A percentile compares a stretch with the other conserved stretches of the same genome.
These are phyloP conservation scores for Seira musarum DNA, from an alignment of 2,888 invertebrate species.

Conservation along the genomic window DNA sequence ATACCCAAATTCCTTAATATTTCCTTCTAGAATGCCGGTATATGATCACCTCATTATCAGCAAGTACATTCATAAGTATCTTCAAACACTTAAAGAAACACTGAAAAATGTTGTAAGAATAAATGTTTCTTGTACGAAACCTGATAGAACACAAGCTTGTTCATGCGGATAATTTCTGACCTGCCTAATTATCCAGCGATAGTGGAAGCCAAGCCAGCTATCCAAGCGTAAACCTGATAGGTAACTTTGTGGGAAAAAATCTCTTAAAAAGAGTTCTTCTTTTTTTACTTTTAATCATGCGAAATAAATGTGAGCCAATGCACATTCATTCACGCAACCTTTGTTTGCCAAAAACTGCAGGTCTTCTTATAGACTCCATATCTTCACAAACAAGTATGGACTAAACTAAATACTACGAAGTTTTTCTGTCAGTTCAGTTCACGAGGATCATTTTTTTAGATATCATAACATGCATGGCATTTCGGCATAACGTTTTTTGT, in stretches of 20 bases:
- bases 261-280: neutral
- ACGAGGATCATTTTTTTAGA: neutral
- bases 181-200: conserved; percentile 27
- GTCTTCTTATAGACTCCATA: neutral
- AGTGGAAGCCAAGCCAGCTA: no score
- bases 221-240: neutral
- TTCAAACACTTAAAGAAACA: neutral
- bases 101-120: neutral
- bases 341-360: neutral
- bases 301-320: neutral
- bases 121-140: neutral
- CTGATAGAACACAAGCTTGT: no score
- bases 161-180: conserved; percentile 25
- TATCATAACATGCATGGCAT: neutral
- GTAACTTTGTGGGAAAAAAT: neutral
- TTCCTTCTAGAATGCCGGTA: neutral
- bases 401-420: neutral
- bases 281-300: neutral
- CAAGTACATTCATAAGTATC: neutral
- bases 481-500: neutral
- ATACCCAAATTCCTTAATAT: neutral
- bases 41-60: neutral
- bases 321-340: neutral
- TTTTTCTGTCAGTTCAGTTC: neutral
- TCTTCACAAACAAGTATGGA: neutral